These are phyloP conservation scores for Alligator sinensis DNA, from an alignment of 2,113 vertebrate species.

Conservation along the genomic window DNA sequence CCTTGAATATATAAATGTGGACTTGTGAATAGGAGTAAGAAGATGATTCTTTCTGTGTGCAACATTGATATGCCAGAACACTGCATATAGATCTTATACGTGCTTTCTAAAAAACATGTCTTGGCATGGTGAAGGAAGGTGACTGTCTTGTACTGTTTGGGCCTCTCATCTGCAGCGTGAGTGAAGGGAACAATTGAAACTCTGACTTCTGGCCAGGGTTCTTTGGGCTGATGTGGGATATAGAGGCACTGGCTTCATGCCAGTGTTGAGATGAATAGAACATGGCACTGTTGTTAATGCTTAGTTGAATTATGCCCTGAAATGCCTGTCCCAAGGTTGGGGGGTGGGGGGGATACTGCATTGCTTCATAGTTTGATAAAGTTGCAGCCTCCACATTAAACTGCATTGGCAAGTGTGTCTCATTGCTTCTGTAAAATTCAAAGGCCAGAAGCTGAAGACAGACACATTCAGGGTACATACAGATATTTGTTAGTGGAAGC, in stretches of 20 bases:
- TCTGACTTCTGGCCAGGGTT: neutral
- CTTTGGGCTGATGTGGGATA: neutral
- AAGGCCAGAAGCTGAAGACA: neutral
- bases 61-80: neutral
- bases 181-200: neutral
- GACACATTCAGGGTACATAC: neutral
- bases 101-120: neutral
- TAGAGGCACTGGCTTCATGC: neutral
- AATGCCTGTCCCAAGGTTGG: fast-evolving
- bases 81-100: fast-evolving
- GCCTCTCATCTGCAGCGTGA: neutral
- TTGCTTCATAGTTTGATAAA: neutral
- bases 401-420: neutral
- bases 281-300: neutral
- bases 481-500: too few relatives aligned
- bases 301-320: fast-evolving
- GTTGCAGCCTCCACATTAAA: fast-evolving
- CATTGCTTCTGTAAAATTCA: neutral
- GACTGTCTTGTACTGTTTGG: neutral
- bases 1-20: neutral
- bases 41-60: neutral
- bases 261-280: neutral
- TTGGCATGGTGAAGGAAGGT: neutral
- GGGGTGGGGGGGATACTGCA: neutral
- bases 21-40: too few relatives aligned